A percentile compares a stretch with the other conserved stretches of the same genome.
These are phyloP conservation scores for Myotis planiceps DNA, from an alignment of 2,797 vertebrate genomes.

Conservation along the genomic window DNA sequence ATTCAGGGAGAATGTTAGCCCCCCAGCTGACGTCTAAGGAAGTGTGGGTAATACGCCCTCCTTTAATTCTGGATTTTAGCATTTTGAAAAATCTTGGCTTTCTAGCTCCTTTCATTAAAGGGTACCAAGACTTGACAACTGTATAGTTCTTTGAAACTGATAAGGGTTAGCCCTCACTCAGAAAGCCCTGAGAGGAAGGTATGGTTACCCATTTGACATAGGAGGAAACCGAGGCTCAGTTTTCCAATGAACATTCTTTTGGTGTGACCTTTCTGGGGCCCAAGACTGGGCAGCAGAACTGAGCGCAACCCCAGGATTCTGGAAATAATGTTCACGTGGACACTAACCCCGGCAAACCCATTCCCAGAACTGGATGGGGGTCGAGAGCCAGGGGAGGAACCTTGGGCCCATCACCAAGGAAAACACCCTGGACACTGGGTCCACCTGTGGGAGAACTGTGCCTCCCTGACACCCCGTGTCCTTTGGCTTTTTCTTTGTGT, in stretches of 20 bases:
- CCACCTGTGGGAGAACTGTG: neutral
- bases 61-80: neutral
- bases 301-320: neutral
- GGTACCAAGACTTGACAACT: neutral
- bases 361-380: neutral
- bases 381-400: neutral
- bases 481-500: constrained; percentile 12
- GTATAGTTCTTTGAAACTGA: neutral
- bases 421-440: neutral
- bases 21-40: neutral
- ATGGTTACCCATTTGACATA: neutral
- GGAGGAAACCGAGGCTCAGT: neutral
- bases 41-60: neutral
- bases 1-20: neutral
- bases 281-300: neutral
- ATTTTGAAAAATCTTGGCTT: neutral
- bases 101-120: neutral
- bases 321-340: neutral
- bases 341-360: neutral
- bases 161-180: neutral
- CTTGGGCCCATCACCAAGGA: neutral
- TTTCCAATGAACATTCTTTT: neutral
- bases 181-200: neutral
- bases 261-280: neutral
- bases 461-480: neutral